These are phyloP conservation scores for Scelioninae gen. 2 DNA, from an alignment of 2,888 invertebrate genomes.

Conservation along the genomic window DNA sequence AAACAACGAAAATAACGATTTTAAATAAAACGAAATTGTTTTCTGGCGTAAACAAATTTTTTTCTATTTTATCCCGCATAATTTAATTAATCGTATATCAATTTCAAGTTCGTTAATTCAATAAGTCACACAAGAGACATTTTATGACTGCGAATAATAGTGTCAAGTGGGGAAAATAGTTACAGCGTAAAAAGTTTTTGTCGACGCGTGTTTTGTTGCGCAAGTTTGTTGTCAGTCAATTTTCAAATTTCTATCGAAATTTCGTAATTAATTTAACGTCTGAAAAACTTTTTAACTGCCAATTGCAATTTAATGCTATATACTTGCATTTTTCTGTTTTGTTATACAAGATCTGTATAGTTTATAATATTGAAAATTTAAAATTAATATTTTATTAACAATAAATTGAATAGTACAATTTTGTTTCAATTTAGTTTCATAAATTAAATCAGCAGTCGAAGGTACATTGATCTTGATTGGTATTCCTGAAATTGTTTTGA, in stretches of 20 bases:
- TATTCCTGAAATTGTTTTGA: constrained; percentile 6
- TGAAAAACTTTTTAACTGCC: not conserved
- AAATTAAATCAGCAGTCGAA: too few species aligned
- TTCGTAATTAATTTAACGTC: constrained; percentile 1
- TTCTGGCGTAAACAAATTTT: not conserved
- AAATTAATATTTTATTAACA: too few species aligned
- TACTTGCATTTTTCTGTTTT: not conserved
- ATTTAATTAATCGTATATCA: constrained; percentile 1
- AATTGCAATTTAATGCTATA: not conserved
- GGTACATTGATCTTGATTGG: too few species aligned
- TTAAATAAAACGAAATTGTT: too few species aligned
- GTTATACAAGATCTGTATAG: too few species aligned
- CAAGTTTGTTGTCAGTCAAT: constrained; percentile 9
- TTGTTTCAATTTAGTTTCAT: too few species aligned
- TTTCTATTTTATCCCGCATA: not conserved
- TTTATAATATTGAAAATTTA: too few species aligned
- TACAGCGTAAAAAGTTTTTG: constrained; percentile 1
- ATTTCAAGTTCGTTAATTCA: constrained; percentile 1
- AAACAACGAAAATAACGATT: not conserved
- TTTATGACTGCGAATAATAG: constrained; percentile 10
- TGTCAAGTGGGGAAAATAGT: not conserved
- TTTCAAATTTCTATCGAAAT: constrained; percentile 1
- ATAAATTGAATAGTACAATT: too few species aligned
- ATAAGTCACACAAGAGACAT: not conserved
- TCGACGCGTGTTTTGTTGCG: constrained; percentile 6